Evolutionary conservation across 2,113 vertebrate species (phyloP), one percentile per base, ranked within the genome.

Genomic region (Thryonomys swinderianus): DNA sequence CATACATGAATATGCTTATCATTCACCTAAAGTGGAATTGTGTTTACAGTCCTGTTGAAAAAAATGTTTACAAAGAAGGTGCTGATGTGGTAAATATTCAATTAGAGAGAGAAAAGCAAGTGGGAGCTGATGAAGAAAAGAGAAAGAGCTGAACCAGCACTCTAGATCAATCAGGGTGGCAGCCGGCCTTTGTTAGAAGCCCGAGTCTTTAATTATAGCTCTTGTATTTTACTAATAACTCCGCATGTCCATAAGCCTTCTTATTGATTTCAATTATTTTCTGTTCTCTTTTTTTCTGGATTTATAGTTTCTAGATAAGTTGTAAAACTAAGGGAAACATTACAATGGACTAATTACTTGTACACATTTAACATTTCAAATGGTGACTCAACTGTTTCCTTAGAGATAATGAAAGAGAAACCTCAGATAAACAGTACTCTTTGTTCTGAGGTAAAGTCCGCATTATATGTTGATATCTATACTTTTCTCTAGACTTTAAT

Each of bases 191-290:
- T 98, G 96, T 97, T 92, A 87, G 95, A 95, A 98, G 96, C 85
- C 93, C 97, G 81, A 94, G 88, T 96, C 94, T 98, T 98, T 98
- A 98, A 99, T 98, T 98, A 98, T 98, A 98, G 97, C 82, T 91
- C 96, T 96, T 97, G 97, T 98, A 96, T 97, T 97, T 95, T 95
- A 95, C 94, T 98, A 98, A 98, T 98, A 98, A 98, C 96, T 98
- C 95, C 87, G 84, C 88, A 74, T 97, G 97, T 97, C 97, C 81
- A 5, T 96, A 97, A 96, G 95, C 86, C 74, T 97, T 97, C 79
- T 66, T 96, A 98, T 98, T 97, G 98, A 98, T 98, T 98, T 98
- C 93, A 95, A 85, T 97, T 98, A 95, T 96, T 98, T 98, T 90
- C 73, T 80, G 8, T 96, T 97, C 97, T 93, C n/a, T 45, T 53